phyloP scores from a whole-genome alignment of 2,888 invertebrate genomes.

The Patella caerulea region DNA sequence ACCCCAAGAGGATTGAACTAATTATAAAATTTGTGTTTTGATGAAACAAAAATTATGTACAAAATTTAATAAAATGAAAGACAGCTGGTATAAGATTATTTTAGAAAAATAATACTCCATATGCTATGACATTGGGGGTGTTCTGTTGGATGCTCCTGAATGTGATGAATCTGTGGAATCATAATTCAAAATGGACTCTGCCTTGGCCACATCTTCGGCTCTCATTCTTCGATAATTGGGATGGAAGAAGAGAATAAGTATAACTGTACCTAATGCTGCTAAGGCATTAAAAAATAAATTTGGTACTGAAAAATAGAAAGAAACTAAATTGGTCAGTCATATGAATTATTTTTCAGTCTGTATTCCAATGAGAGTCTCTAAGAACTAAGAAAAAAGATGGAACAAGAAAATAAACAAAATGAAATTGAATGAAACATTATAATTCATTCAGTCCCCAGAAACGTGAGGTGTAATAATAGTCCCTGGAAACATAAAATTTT shows the following conservation, averaged over 20 bases:
- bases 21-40: too few relatives aligned
- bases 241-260: conserved; percentile 59
- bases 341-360: background rate
- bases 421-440: too few relatives aligned
- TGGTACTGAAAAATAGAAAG: conserved; percentile 54
- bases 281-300: conserved; percentile 54
- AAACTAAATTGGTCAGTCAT: too few relatives aligned
- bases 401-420: background rate
- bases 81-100: too few relatives aligned
- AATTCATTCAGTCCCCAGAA: too few relatives aligned
- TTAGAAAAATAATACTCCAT: too few relatives aligned
- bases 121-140: too few relatives aligned
- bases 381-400: background rate
- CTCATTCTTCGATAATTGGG: conserved; percentile 63
- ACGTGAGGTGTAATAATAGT: too few relatives aligned
- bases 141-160: background rate
- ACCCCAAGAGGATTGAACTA: too few relatives aligned
- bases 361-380: background rate
- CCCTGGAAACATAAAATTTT: too few relatives aligned
- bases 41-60: too few relatives aligned
- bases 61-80: too few relatives aligned
- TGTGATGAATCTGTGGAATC: conserved; percentile 31
- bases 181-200: conserved; percentile 53
- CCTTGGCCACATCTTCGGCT: conserved; percentile 59
- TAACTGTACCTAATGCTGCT: conserved; percentile 49